Conservation (phyloP, 1,140 invertebrate genomes). For the Caerostris extrusa region DNA sequence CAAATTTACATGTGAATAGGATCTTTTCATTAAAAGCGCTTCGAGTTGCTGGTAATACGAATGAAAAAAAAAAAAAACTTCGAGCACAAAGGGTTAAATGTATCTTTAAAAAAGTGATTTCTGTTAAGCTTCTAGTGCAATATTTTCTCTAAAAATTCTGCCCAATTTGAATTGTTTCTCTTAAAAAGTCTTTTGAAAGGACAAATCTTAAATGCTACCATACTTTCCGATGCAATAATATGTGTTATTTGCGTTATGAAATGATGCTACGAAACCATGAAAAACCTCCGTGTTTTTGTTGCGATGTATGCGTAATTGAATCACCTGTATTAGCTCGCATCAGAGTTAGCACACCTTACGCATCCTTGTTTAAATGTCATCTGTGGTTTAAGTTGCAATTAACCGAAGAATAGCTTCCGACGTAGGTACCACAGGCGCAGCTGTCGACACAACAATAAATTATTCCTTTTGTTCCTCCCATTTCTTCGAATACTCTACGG, state of each 20-base stretch:
- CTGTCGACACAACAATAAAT: neutral
- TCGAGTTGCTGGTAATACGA: too few species aligned
- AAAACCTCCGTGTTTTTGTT: neutral
- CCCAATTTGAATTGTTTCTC: too few species aligned
- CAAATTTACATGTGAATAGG: too few species aligned
- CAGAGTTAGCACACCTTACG: constrained; percentile 1
- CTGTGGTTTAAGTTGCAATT: constrained; percentile 1
- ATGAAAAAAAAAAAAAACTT: too few species aligned
- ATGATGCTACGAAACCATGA: too few species aligned
- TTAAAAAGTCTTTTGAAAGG: too few species aligned
- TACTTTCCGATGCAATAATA: neutral
- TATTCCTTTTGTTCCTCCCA: neutral
- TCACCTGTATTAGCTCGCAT: neutral
- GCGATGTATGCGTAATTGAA: neutral
- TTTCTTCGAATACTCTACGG: too few species aligned
- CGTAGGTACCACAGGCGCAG: neutral
- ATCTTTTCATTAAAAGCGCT: too few species aligned
- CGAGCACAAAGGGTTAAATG: too few species aligned
- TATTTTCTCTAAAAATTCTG: too few species aligned
- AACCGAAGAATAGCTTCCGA: neutral
- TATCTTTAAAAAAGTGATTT: too few species aligned
- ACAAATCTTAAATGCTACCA: neutral
- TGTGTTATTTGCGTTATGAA: neutral
- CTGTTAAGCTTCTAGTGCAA: too few species aligned
- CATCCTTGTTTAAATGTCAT: constrained; percentile 34